Percentiles rank a stretch among this genome's conserved stretches.
Evolutionary conservation across 2,113 vertebrate genomes (phyloP).

Genomic region (Rattus norvegicus): DNA sequence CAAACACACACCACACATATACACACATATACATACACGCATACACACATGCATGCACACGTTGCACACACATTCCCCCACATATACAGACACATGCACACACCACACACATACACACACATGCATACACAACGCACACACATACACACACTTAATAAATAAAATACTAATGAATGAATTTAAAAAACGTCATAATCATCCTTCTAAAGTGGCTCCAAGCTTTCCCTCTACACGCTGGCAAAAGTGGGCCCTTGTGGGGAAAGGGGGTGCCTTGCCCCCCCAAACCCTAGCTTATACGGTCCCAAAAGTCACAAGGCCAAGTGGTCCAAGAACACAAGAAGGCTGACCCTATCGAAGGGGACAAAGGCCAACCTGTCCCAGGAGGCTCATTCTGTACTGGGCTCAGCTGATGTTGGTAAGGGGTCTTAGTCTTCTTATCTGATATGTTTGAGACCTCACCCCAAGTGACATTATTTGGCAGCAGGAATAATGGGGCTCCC

Average conservation of each 20-base stretch:
- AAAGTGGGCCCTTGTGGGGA: not conserved
- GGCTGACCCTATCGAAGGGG: not conserved
- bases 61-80: too few relatives aligned
- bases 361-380: not conserved
- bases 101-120: not conserved
- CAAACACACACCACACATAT: too few relatives aligned
- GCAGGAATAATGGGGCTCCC: not conserved
- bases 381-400: not conserved
- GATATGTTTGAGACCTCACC: too few relatives aligned
- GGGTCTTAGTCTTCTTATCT: not conserved
- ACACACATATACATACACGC: too few relatives aligned
- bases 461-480: not conserved
- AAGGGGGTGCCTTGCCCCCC: not conserved
- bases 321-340: not conserved
- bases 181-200: not conserved
- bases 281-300: not conserved
- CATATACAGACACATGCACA: not conserved
- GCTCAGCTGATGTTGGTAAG: not conserved
- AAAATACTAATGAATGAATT: not conserved
- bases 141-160: not conserved
- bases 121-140: fast-evolving
- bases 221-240: not conserved
- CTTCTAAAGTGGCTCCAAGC: not conserved
- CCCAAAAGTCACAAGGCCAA: not conserved
- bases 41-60: not conserved